A percentile compares a stretch with the other conserved stretches of the same genome.
Conservation (phyloP, 2,113 vertebrate genomes). For the Taxidea taxus region DNA sequence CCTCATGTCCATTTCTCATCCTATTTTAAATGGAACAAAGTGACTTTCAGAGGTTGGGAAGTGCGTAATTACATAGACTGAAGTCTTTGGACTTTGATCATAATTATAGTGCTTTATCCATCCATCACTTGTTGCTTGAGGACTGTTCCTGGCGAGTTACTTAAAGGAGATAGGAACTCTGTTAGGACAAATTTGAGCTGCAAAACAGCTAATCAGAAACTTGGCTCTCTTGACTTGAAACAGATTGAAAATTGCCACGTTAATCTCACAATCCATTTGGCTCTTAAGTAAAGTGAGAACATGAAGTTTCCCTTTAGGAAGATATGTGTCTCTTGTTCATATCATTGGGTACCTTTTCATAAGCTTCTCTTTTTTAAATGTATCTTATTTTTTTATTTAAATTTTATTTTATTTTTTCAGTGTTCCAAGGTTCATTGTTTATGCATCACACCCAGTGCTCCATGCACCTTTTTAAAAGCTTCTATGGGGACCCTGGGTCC, state of each 20-base stretch:
- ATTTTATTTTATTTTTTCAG: too few species aligned
- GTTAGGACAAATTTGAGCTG: slow-evolving; percentile 71
- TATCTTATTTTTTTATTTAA: too few species aligned
- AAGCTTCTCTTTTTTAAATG: neutral
- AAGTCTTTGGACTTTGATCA: slow-evolving; percentile 71
- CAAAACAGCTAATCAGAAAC: slow-evolving; percentile 67
- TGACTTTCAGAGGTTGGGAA: slow-evolving; percentile 68
- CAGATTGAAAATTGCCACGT: slow-evolving; percentile 68
- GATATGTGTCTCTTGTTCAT: neutral
- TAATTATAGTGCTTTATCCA: slow-evolving; percentile 74
- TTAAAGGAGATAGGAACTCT: slow-evolving; percentile 66
- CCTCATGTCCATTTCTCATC: slow-evolving; percentile 60
- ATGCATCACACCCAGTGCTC: too few species aligned
- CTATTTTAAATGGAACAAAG: slow-evolving; percentile 72
- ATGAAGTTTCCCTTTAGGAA: slow-evolving; percentile 29
- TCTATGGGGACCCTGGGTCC: neutral
- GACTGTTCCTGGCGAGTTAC: slow-evolving; percentile 48
- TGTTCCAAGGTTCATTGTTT: too few species aligned
- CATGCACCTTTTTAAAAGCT: neutral
- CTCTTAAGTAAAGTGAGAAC: slow-evolving; percentile 55
- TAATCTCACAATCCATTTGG: slow-evolving; percentile 59
- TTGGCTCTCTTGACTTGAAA: slow-evolving; percentile 60
- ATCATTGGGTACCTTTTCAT: neutral
- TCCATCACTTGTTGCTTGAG: slow-evolving; percentile 74
- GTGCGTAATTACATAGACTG: slow-evolving; percentile 66